Percentiles rank a stretch among this genome's conserved stretches.
These are phyloP conservation scores for Tychaedon coryphoeus DNA, from an alignment of 2,113 vertebrate genomes.

Conservation along the genomic window DNA sequence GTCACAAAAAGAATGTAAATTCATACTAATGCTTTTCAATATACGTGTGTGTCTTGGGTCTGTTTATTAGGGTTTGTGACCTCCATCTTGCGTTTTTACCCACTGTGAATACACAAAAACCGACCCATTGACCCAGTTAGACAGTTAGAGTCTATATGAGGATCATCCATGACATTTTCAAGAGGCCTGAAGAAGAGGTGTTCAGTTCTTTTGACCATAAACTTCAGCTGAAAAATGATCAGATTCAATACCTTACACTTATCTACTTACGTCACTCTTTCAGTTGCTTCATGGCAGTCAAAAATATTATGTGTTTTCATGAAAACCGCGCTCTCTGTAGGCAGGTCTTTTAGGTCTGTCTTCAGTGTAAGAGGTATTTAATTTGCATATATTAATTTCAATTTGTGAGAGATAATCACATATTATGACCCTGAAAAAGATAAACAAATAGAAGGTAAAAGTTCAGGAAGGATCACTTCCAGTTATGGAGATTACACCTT, in stretches of 20 bases:
- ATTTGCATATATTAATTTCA: background rate
- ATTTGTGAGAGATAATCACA: background rate
- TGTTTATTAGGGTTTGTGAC: background rate
- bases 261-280: accelerated
- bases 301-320: background rate
- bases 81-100: background rate
- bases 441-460: background rate
- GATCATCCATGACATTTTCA: background rate
- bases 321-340: accelerated
- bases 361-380: background rate
- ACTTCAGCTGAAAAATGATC: background rate
- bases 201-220: background rate
- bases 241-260: background rate
- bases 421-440: background rate
- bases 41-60: background rate
- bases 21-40: background rate
- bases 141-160: background rate
- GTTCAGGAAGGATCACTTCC: background rate
- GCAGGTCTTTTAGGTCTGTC: background rate
- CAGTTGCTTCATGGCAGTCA: background rate
- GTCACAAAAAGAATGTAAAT: background rate
- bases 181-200: background rate
- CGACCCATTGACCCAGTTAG: background rate
- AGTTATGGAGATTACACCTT: background rate
- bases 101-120: background rate